These are phyloP conservation scores for Mungos mungo DNA, from an alignment of 2,113 vertebrate species.

Conservation along the genomic window DNA sequence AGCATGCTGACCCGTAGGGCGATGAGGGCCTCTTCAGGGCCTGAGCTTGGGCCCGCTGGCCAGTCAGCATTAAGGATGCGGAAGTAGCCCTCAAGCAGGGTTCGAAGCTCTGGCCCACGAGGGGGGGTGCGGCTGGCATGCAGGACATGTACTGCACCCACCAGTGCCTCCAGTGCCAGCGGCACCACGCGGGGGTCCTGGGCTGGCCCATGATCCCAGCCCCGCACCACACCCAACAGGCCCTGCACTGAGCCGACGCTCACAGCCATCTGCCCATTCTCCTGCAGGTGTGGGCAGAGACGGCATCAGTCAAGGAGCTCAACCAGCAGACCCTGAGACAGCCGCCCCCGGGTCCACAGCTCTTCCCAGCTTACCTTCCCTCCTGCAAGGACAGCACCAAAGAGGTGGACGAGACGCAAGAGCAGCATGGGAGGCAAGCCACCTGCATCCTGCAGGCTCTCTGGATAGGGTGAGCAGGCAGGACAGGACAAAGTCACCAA, in stretches of 20 bases:
- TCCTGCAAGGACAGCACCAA: slow-evolving; percentile 91
- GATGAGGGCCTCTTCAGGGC: slow-evolving; percentile 87
- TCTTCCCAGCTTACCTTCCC: slow-evolving; percentile 86
- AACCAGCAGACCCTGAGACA: neutral
- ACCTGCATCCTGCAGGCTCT: slow-evolving; percentile 86
- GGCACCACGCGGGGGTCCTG: slow-evolving; percentile 80
- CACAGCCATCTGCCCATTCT: slow-evolving; percentile 91
- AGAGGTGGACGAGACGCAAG: slow-evolving; percentile 92
- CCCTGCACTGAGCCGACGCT: slow-evolving; percentile 87
- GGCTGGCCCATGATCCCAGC: slow-evolving; percentile 79
- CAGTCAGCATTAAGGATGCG: slow-evolving; percentile 93
- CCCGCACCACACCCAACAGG: slow-evolving; percentile 89
- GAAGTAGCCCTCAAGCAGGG: slow-evolving; percentile 93
- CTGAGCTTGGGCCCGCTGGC: slow-evolving; percentile 70
- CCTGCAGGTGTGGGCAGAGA: slow-evolving; percentile 80
- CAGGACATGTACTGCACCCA: slow-evolving; percentile 91
- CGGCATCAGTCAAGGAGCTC: accelerated
- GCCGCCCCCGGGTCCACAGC: neutral
- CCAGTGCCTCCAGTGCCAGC: slow-evolving; percentile 86
- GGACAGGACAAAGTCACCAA: neutral
- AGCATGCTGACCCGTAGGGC: slow-evolving; percentile 92
- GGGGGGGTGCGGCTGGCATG: slow-evolving; percentile 89
- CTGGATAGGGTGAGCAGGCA: slow-evolving; percentile 47
- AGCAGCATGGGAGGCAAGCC: slow-evolving; percentile 86
- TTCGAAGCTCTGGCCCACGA: slow-evolving; percentile 89